phyloP scores from a whole-genome alignment of 2,888 invertebrate genomes.

The Amblyjoppa fuscipennis region DNA sequence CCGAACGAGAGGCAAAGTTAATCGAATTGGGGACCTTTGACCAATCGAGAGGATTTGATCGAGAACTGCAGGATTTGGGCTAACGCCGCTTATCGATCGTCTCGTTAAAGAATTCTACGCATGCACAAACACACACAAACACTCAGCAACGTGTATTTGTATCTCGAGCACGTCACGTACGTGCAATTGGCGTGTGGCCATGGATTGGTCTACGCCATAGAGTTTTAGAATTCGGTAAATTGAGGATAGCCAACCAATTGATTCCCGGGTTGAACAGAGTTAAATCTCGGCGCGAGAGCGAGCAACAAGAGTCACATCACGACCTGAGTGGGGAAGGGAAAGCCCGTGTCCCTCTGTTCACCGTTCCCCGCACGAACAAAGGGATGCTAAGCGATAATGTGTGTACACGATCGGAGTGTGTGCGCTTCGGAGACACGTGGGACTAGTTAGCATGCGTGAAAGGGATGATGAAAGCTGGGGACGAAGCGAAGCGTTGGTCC shows the following conservation, averaged over 20 bases:
- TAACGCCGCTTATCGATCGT: constrained; percentile 18
- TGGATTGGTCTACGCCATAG: background rate
- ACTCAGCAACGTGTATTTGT: background rate
- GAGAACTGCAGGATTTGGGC: background rate
- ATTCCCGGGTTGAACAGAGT: background rate
- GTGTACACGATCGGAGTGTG: constrained; percentile 24
- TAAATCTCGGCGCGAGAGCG: background rate
- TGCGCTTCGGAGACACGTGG: constrained; percentile 11
- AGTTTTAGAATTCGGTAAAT: constrained; percentile 10
- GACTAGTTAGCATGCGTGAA: constrained; percentile 47
- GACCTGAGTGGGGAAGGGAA: background rate
- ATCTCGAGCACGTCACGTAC: constrained; percentile 5
- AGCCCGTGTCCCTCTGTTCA: background rate
- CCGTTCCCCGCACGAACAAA: constrained; percentile 18
- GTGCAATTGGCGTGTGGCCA: background rate
- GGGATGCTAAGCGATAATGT: constrained; percentile 38
- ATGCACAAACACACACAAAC: background rate
- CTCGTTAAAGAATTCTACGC: constrained; percentile 16
- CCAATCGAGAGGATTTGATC: constrained; percentile 5
- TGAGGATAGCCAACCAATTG: background rate
- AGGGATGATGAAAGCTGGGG: constrained; percentile 32
- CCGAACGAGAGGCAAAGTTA: background rate
- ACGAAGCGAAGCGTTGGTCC: background rate
- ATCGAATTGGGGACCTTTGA: background rate
- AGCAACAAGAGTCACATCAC: constrained; percentile 1